Evolutionary conservation across 37 sponge, comb jelly and placozoan genomes (phyloP).

Genomic region (Tethya wilhelma): DNA sequence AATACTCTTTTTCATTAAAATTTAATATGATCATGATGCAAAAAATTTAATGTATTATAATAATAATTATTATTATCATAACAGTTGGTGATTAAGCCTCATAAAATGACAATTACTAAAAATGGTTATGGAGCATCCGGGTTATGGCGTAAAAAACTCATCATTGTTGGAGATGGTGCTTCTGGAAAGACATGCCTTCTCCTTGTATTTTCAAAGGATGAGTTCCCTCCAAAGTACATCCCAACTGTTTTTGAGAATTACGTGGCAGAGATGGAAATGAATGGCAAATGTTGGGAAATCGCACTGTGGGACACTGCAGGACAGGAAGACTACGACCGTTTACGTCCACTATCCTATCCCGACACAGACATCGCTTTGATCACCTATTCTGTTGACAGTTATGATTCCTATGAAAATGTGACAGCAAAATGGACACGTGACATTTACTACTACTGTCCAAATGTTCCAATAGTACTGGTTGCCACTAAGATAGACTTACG

Average conservation of each 20-base stretch:
- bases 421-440: constrained; percentile 90
- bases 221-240: constrained; percentile 95
- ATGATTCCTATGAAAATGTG: constrained; percentile 94
- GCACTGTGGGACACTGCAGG: constrained; percentile 98
- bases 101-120: too few relatives aligned
- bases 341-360: constrained; percentile 95
- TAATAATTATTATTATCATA: too few relatives aligned
- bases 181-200: constrained; percentile 99
- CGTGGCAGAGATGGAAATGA: constrained; percentile 96
- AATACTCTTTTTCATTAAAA: too few relatives aligned
- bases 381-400: constrained; percentile 94
- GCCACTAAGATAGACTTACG: constrained; percentile 79
- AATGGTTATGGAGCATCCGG: too few relatives aligned
- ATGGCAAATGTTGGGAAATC: constrained; percentile 85
- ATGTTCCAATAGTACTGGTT: constrained; percentile 75
- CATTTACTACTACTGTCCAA: constrained; percentile 69
- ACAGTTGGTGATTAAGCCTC: too few relatives aligned
- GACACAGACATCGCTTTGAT: constrained; percentile 98
- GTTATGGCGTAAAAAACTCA: constrained; percentile 95
- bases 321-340: constrained; percentile 96
- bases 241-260: constrained; percentile 99
- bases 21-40: too few relatives aligned
- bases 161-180: constrained; percentile 99
- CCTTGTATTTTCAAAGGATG: constrained; percentile 96
- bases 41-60: too few relatives aligned